Conservation (phyloP, 2,888 invertebrate genomes). For the Epirrhoe alternata region DNA sequence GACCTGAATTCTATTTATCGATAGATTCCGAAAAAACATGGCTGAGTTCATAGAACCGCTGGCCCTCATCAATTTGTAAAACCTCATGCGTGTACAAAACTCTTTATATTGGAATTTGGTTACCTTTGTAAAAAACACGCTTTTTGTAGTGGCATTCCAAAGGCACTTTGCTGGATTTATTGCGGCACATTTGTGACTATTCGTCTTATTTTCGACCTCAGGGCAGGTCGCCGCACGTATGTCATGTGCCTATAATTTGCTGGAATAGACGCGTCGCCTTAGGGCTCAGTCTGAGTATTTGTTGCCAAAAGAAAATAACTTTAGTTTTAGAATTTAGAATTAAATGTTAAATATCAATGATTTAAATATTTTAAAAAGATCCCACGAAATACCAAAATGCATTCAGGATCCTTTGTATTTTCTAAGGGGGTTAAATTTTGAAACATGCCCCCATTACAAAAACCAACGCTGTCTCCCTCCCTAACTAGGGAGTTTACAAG, state of each 20-base stretch:
- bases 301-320: background rate
- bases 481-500: too few species aligned
- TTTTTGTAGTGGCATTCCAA: slow-evolving; percentile 36
- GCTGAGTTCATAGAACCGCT: background rate
- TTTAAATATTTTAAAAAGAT: too few species aligned
- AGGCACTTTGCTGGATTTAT: slow-evolving; percentile 40
- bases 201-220: slow-evolving; percentile 42
- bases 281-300: background rate
- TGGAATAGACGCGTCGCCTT: background rate
- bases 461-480: too few species aligned
- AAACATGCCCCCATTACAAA: too few species aligned
- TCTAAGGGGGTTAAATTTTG: too few species aligned
- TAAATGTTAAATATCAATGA: too few species aligned
- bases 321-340: too few species aligned
- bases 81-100: slow-evolving; percentile 14
- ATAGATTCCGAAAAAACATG: background rate
- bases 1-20: background rate
- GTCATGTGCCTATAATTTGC: slow-evolving; percentile 29
- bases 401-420: too few species aligned
- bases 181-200: slow-evolving; percentile 38
- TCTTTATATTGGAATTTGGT: slow-evolving; percentile 19
- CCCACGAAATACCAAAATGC: too few species aligned
- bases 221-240: slow-evolving; percentile 25
- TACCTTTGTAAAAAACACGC: slow-evolving; percentile 26
- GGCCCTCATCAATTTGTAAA: slow-evolving; percentile 4